Conservation (phyloP, 2,113 vertebrate genomes). For the Cyphomyrus plagiostoma region DNA sequence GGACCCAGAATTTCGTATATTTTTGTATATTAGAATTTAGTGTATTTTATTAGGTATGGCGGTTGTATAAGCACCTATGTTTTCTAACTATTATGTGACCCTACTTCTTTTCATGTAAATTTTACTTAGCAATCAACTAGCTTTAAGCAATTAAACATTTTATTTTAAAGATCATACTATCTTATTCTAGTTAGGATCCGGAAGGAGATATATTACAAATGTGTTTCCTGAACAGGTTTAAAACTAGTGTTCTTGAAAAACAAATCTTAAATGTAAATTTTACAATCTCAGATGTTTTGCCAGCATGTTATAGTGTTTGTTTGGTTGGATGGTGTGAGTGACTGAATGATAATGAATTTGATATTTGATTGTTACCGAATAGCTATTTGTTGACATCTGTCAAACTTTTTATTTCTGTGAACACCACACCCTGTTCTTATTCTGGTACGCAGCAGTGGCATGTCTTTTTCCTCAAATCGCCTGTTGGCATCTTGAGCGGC, state of each 20-base stretch:
- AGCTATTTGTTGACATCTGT: neutral
- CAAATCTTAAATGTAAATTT: neutral
- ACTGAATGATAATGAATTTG: neutral
- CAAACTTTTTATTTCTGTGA: neutral
- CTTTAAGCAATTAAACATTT: neutral
- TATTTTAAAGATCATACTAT: neutral
- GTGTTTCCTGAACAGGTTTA: neutral
- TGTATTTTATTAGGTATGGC: neutral
- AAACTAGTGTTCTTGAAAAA: neutral
- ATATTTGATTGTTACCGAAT: neutral
- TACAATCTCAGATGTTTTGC: neutral
- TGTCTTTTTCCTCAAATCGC: slow-evolving; percentile 43
- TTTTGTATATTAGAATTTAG: neutral
- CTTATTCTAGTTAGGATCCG: neutral
- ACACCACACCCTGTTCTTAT: neutral
- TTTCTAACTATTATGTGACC: neutral
- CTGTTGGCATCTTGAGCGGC: slow-evolving; percentile 17
- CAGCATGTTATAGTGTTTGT: neutral
- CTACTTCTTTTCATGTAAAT: neutral
- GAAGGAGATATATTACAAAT: neutral
- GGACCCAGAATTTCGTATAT: neutral
- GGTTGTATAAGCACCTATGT: neutral
- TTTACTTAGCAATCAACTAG: neutral
- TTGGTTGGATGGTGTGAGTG: neutral
- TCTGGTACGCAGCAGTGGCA: neutral